A percentile compares a stretch with the other conserved stretches of the same genome.
Conservation (phyloP, 1,140 invertebrate genomes). For the Venturia canescens region DNA sequence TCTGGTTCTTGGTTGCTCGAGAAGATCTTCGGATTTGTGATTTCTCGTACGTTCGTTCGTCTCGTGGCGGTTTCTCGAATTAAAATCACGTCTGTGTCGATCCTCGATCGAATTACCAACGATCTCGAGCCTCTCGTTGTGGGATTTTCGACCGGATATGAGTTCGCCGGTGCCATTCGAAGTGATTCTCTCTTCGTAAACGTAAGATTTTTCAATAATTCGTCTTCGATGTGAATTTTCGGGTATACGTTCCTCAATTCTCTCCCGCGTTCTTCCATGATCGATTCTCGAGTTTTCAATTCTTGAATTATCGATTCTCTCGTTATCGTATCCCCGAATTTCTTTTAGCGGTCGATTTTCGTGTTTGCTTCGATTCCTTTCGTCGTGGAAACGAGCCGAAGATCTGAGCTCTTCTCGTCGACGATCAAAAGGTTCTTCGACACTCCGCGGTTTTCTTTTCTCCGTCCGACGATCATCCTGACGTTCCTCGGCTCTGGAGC, state of each 20-base stretch:
- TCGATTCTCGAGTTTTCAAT: slow-evolving; percentile 16
- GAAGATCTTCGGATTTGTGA: slow-evolving; percentile 39
- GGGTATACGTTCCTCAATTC: slow-evolving; percentile 38
- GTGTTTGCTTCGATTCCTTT: slow-evolving; percentile 40
- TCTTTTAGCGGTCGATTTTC: slow-evolving; percentile 52
- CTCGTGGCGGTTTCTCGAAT: slow-evolving; percentile 50
- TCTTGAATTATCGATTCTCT: slow-evolving; percentile 11
- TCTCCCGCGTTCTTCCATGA: slow-evolving; percentile 32
- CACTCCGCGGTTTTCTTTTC: slow-evolving; percentile 44
- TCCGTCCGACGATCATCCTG: slow-evolving; percentile 43
- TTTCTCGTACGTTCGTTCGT: slow-evolving; percentile 43
- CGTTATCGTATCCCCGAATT: slow-evolving; percentile 49
- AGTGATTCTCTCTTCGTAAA: slow-evolving; percentile 51
- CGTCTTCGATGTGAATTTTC: slow-evolving; percentile 42
- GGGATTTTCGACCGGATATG: slow-evolving; percentile 50
- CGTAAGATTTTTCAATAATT: slow-evolving; percentile 51
- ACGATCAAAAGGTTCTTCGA: slow-evolving; percentile 42
- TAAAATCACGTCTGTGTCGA: slow-evolving; percentile 49
- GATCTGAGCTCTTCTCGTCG: slow-evolving; percentile 46
- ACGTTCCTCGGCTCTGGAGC: slow-evolving; percentile 50
- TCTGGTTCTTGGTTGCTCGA: slow-evolving; percentile 51
- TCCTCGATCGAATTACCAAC: slow-evolving; percentile 55
- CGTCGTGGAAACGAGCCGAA: slow-evolving; percentile 48
- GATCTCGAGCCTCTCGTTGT: slow-evolving; percentile 57
- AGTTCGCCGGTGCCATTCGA: slow-evolving; percentile 31